Percentiles rank a stretch among this genome's conserved stretches.
These are phyloP conservation scores for Corbicula japonica DNA, from an alignment of 2,888 invertebrate species.

Conservation along the genomic window DNA sequence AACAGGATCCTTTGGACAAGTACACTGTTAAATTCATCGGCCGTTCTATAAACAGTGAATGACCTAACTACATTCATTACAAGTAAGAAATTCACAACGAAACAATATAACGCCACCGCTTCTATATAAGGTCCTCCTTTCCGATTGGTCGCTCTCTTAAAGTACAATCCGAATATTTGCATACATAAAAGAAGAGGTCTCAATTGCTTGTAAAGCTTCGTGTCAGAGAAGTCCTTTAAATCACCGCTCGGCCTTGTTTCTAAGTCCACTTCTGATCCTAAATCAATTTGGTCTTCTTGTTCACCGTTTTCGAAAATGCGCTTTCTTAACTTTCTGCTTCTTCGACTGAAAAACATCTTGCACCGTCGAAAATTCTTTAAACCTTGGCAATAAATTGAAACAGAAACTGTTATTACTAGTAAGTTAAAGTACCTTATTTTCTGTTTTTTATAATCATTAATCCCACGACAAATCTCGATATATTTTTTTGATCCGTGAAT, in stretches of 20 bases:
- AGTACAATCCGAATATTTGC: constrained; percentile 64
- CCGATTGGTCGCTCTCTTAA: constrained; percentile 34
- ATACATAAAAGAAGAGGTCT: constrained; percentile 57
- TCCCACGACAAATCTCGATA: too few species aligned
- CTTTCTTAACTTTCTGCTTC: too few species aligned
- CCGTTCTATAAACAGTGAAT: constrained; percentile 56
- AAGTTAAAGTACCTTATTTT: too few species aligned
- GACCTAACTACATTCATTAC: constrained; percentile 57
- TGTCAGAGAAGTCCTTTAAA: constrained; percentile 32
- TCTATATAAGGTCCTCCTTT: constrained; percentile 40
- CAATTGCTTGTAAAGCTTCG: constrained; percentile 53
- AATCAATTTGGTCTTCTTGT: too few species aligned
- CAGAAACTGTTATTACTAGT: too few species aligned
- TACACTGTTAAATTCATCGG: constrained; percentile 60
- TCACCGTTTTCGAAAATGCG: too few species aligned
- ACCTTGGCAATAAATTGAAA: too few species aligned
- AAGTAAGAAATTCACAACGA: constrained; percentile 48
- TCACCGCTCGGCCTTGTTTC: constrained; percentile 5
- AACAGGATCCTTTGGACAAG: constrained; percentile 73
- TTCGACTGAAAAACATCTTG: too few species aligned
- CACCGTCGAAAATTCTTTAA: too few species aligned
- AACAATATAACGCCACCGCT: constrained; percentile 50
- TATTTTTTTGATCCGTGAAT: too few species aligned
- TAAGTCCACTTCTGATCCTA: too few species aligned
- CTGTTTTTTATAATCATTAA: too few species aligned